Percentiles rank a stretch among this genome's conserved stretches.
Conservation (phyloP, 2,113 vertebrate genomes). For the Mus spicilegus region DNA sequence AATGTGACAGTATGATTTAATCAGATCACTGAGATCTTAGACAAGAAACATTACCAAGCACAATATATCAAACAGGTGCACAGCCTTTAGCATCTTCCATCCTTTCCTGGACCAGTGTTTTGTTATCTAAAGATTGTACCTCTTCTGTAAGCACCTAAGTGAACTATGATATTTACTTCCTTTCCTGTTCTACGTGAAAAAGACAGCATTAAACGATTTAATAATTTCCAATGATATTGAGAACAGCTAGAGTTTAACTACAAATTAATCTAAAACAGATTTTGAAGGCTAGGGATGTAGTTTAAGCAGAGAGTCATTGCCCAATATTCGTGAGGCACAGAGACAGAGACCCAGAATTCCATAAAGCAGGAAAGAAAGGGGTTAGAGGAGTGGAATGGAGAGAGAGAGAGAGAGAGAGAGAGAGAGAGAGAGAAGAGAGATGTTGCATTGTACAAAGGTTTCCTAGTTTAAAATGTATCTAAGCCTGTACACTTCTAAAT, state of each 20-base stretch:
- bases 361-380: too few species aligned
- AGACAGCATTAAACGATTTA: not conserved
- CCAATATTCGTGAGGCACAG: not conserved
- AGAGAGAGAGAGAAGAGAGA: not conserved
- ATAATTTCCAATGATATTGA: slow-evolving; percentile 4
- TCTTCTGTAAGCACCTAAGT: not conserved
- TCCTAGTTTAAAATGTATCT: slow-evolving; percentile 3
- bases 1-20: not conserved
- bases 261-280: slow-evolving; percentile 39
- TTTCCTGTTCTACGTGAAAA: slow-evolving; percentile 10
- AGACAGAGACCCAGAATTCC: not conserved
- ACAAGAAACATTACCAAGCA: not conserved
- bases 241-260: not conserved
- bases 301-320: not conserved
- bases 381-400: too few species aligned
- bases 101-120: not conserved
- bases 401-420: not conserved
- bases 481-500: not conserved
- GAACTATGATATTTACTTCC: not conserved
- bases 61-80: not conserved
- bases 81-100: not conserved
- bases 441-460: not conserved
- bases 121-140: not conserved
- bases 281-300: not conserved
- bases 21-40: not conserved